Percentiles rank a stretch among this genome's conserved stretches.
phyloP scores from a whole-genome alignment of 37 sponge, comb jelly and placozoan species.

The Tethya wilhelma region DNA sequence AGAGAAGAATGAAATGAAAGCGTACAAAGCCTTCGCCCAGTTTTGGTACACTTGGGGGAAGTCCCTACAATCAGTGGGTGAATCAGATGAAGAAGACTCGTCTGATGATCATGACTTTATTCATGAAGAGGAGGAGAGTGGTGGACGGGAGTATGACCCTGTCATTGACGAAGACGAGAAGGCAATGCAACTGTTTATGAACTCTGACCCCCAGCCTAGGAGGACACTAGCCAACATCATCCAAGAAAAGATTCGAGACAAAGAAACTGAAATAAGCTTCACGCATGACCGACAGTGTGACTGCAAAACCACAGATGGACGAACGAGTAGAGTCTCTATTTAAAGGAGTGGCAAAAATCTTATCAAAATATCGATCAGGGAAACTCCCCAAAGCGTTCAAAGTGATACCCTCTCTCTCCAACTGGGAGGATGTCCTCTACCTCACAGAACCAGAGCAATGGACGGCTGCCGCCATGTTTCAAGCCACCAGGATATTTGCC shows the following conservation, averaged over 20 bases:
- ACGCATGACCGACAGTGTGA: conserved; percentile 37
- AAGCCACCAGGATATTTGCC: conserved; percentile 92
- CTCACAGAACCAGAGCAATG: conserved; percentile 91
- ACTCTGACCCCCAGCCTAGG: conserved; percentile 43
- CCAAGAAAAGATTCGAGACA: conserved; percentile 90
- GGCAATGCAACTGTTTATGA: conserved; percentile 81
- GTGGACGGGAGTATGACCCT: conserved; percentile 31
- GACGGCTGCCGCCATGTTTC: conserved; percentile 97
- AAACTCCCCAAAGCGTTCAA: conserved; percentile 98
- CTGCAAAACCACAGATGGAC: conserved; percentile 48
- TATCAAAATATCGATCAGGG: conserved; percentile 92
- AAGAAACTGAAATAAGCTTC: conserved; percentile 84
- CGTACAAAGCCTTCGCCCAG: too few relatives aligned
- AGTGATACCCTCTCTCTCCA: conserved; percentile 86
- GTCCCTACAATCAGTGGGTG: too few relatives aligned
- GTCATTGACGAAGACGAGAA: conserved; percentile 86
- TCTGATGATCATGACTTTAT: conserved; percentile 49
- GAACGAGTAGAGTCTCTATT: conserved; percentile 74
- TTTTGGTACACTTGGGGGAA: too few relatives aligned
- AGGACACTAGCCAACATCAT: conserved; percentile 85
- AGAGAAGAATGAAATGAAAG: background rate
- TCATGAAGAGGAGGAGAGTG: too few relatives aligned
- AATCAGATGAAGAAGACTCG: conserved; percentile 5
- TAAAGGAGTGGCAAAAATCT: conserved; percentile 86
- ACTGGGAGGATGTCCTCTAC: conserved; percentile 95